Evolutionary conservation across 92 coral and sea anemone species (phyloP), one percentile per base, ranked within the genome.

Genomic region (Phenganax subtilis): DNA sequence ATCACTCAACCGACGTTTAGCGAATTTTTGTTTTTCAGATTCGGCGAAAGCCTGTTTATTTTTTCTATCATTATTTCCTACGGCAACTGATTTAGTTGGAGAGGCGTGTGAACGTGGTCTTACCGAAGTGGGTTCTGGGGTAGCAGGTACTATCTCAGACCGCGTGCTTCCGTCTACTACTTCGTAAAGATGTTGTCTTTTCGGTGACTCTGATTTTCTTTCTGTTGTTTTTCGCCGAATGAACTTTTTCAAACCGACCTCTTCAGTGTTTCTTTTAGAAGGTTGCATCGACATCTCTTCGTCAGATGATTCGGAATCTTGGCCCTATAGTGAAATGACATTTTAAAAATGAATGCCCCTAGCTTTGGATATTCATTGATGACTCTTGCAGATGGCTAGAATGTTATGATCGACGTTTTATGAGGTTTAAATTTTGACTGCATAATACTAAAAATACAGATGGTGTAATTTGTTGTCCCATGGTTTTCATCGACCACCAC

Each of bases 31-130:
- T 77, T 80, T 54, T 3, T 68, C 76, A 80, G 86, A 17, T 73
- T 63, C 59, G 15, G 16, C 6, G 27, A 10, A 75, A 0, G 92
- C 89, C 52, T 92, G 90, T 0, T 89, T 88, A 0, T 91, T 90
- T 7, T 92, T 92, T 14, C 99, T 87, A 2, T 83, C 90, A 71
- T 92, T 93, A 69, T 80, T 84, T 12, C 93, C 89, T 10, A 91
- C 79, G 47, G 85, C 60, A 61, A 85, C 84, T 25, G 83, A 75
- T 59, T 90, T 89, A 10, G 97, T 92, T 7, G 97, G 83, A 8
- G 51, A 65, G 6, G 74, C 83, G 9, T 63, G 61, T 15, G 83
- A 61, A 20, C 53, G 67, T 0, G 81, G 55, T 27, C 83, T 79
- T 11, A 6, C 60, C 55, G 61, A 64, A 56, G 29, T 29, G 10